Base-by-base conservation (phyloP, 2,888 invertebrate genomes). In the Eueremaeus valkanovi region DNA sequence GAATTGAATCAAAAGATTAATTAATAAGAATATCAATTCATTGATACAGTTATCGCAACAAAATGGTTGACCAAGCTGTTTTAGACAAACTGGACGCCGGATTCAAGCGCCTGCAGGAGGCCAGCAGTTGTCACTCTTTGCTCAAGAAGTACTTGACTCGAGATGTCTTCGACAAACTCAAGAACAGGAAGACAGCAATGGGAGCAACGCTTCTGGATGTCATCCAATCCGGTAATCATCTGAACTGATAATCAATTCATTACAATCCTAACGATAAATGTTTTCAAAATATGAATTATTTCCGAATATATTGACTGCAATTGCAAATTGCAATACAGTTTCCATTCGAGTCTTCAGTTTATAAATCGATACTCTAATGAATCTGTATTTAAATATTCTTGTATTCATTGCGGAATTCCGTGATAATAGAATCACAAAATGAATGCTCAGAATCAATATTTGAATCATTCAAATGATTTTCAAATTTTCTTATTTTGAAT, bases 71-170 rank as follows among this genome's bases (percentile, higher is more conserved):
- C 87, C 91, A 92, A 83, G 92, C 90, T 85, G 90, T 91, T 83
- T 85, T 92, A 84, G 91, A 93, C 85, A 95, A 94, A 87, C 87
- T 95, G 86, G 94, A 95, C 86, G 89, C 91, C 85, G 93, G 92
- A 82, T 94, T 88, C 87, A 88, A 89, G 88, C 94, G 93, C 87
- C 88, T 95, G 83, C 88, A 89, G 81, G 90, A 87, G 81, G 92
- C 93, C 78, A 79, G 79, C 66, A 92, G 95, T 86, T 95, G 95
- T 85, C 93, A 95, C 86, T 96, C 95, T 78, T 88, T 98, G 85
- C 87, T 97, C 87, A 97, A 96, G 89, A 96, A 96, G 86, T 92
- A 92, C 87, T 89, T 95, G 82, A 91, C 93, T 84, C 90, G 90
- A 86, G 93, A 93, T 83, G 87, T 95, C 78, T 93, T 95, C 85